Evolutionary conservation across 2,888 invertebrate genomes (phyloP), one percentile per base, ranked within the genome.

Genomic region (Gonocerus acuteangulatus): DNA sequence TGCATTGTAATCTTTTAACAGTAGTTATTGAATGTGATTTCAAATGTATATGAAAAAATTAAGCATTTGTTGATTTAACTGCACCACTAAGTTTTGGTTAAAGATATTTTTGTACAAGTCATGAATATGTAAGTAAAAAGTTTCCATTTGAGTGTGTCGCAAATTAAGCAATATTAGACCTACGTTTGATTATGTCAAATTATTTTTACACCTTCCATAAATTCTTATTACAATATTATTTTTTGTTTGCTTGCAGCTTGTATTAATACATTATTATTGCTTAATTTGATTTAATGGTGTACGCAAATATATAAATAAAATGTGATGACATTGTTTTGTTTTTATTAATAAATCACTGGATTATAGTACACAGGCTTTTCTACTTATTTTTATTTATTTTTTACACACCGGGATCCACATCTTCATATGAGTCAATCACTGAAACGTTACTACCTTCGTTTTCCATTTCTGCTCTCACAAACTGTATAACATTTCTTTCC

Each of bases 301-400:
- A 54, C 54, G 34, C 48, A 48, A 59, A 34, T 32, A 59, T 59
- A 9, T 39, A 39, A 39, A 39, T 9, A 32, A 58, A 58, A 27
- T 59, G 59, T 59, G 59, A 59, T 59, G 47, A 58, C 32, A 52
- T 52, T 60, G 54, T 52, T 61, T 60, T 45, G 27, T 51, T 45
- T 60, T 52, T 21, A 34, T 60, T 52, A 44, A 32, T 52, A 52
- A 52, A 60, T 52, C 44, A 15, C 27, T 27, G 27, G 9, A 27
- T 4, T n/a, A n/a, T n/a, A n/a, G n/a, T n/a, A n/a, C n/a, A n/a
- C n/a, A n/a, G n/a, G n/a, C n/a, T n/a, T n/a, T n/a, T n/a, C n/a
- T n/a, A n/a, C n/a, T n/a, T n/a, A n/a, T n/a, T n/a, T n/a, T n/a
- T n/a, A n/a, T n/a, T n/a, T n/a, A n/a, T n/a, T n/a, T n/a, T n/a